phyloP scores from a whole-genome alignment of 2,797 vertebrate genomes.

The Intellagama lesueurii region DNA sequence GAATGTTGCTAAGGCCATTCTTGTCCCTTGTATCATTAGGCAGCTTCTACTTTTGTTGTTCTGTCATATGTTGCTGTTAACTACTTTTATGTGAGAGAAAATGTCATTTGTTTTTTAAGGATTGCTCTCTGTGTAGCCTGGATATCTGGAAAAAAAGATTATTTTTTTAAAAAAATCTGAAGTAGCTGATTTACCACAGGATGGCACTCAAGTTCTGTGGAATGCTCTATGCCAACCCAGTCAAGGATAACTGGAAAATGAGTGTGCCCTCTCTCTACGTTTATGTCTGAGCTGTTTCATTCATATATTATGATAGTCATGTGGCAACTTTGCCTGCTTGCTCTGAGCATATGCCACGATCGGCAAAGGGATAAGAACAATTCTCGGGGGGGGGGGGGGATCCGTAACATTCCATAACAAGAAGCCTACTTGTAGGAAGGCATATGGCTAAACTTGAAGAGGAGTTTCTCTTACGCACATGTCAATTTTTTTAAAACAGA shows the following conservation, averaged over 20 bases:
- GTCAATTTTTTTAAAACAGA: not conserved
- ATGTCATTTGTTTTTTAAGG: not conserved
- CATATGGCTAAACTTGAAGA: not conserved
- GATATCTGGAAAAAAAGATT: not conserved
- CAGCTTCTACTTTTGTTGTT: not conserved
- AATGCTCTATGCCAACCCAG: conserved; percentile 3
- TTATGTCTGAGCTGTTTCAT: not conserved
- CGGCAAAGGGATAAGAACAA: too few species aligned
- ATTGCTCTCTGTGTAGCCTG: not conserved
- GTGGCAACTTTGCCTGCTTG: not conserved
- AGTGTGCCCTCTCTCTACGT: not conserved
- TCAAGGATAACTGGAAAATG: not conserved
- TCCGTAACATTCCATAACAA: not conserved
- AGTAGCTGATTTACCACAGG: conserved; percentile 35
- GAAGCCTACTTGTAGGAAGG: not conserved
- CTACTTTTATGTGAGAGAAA: not conserved
- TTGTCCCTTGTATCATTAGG: not conserved
- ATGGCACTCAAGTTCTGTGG: conserved; percentile 50
- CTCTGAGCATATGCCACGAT: not conserved
- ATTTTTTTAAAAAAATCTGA: not conserved
- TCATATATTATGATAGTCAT: not conserved
- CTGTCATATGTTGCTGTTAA: not conserved
- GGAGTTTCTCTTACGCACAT: not conserved
- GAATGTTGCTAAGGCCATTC: not conserved
- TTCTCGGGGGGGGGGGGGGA: too few species aligned